A percentile compares a stretch with the other conserved stretches of the same genome.
Evolutionary conservation across 30 jellyfish, hydroid and myxozoan genomes (phyloP).

Genomic region (Clytia hemisphaerica): DNA sequence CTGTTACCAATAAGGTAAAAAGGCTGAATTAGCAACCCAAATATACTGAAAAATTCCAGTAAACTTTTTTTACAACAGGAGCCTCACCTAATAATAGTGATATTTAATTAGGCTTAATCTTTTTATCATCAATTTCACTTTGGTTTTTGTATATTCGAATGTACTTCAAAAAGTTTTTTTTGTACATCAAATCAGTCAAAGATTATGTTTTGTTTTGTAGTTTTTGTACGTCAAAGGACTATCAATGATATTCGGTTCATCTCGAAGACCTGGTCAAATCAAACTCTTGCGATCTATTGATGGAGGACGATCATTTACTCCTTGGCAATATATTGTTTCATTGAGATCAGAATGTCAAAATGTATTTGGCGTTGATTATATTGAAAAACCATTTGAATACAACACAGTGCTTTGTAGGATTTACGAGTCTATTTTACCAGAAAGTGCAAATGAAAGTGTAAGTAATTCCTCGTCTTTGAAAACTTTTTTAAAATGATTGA

Average conservation of each 20-base stretch:
- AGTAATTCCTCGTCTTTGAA: no score
- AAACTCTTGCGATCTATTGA: slow-evolving; percentile 35
- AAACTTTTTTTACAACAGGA: no score
- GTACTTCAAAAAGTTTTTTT: no score
- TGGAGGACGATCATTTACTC: slow-evolving; percentile 52
- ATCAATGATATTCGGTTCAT: slow-evolving; percentile 47
- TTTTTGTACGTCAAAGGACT: slow-evolving; percentile 30
- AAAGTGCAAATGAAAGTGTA: slow-evolving; percentile 43
- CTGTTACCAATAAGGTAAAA: slow-evolving; percentile 66
- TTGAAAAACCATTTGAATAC: slow-evolving; percentile 38
- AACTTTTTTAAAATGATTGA: no score
- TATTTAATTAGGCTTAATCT: no score
- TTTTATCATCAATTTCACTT: no score
- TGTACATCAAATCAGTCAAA: no score
- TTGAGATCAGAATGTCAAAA: slow-evolving; percentile 46
- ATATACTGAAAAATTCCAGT: no score
- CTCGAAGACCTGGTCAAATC: slow-evolving; percentile 79
- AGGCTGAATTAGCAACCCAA: no score
- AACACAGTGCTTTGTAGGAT: slow-evolving; percentile 52
- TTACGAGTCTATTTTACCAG: slow-evolving; percentile 22
- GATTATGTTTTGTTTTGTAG: slow-evolving; percentile 25
- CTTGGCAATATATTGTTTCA: slow-evolving; percentile 68
- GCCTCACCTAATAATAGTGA: no score
- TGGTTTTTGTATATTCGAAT: no score
- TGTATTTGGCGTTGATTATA: slow-evolving; percentile 28